Evolutionary conservation across 2,113 vertebrate species (phyloP), one percentile per base, ranked within the genome.

Genomic region (Sminthopsis crassicaudata): DNA sequence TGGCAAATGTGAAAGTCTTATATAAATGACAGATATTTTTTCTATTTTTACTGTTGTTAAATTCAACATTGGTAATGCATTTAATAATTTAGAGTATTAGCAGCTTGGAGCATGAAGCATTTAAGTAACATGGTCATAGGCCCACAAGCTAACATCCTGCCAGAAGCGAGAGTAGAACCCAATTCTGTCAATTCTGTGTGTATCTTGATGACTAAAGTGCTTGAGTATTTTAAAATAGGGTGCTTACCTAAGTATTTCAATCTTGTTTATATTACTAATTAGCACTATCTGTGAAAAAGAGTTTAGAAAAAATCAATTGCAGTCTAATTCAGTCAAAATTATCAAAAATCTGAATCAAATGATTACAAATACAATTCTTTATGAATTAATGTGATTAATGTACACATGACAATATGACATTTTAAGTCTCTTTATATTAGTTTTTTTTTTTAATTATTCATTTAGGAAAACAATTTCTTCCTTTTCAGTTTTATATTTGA

Each of bases 381-480:
- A 2, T 42, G 91, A 91, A 46, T 91, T 94, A 24, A 23, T 25
- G 88, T 46, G 19, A 89, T 67, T 89, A 91, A 14, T 19, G 14
- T n/a, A 5, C 8, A 76, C 36, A 76, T 84, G 7, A 19, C 19
- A 84, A 84, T 84, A 42, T n/a, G n/a, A n/a, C n/a, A n/a, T n/a
- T n/a, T n/a, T 22, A 1, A 25, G 22, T 54, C 19, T 54, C 5
- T 54, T 10, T 14, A 36, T 67, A 36, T 67, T 67, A 16, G 26
- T n/a, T n/a, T n/a, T n/a, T 57, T 36, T 16, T 67, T 67, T 67
- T 67, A 16, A 67, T 36, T 84, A 42, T 76, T n/a, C 16, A 42
- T 89, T 91, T 53, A 95, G 94, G 90, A 84, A 57, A 94, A 26
- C 93, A 94, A 90, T 90, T 88, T 94, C 23, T 24, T 54, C 51